These are phyloP conservation scores for Toxostoma redivivum DNA, from an alignment of 2,113 vertebrate species.

Conservation along the genomic window DNA sequence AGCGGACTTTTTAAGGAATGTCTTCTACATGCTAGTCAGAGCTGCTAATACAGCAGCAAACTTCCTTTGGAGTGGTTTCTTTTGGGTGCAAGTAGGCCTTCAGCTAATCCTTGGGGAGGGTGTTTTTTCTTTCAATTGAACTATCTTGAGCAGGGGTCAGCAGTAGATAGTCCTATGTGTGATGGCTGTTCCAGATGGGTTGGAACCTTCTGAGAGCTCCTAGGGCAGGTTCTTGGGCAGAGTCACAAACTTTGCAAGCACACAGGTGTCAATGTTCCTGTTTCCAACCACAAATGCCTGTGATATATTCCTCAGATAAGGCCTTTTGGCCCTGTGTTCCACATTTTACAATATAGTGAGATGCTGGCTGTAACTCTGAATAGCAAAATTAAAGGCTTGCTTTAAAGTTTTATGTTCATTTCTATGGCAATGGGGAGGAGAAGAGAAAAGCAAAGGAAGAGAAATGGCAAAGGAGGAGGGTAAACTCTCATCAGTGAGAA, in stretches of 20 bases:
- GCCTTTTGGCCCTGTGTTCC: not conserved
- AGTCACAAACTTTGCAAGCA: not conserved
- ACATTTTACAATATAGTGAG: not conserved
- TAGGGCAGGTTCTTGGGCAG: not conserved
- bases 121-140: not conserved
- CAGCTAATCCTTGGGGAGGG: not conserved
- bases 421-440: not conserved
- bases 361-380: not conserved
- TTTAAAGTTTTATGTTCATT: not conserved
- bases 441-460: not conserved
- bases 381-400: not conserved
- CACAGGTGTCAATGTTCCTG: not conserved
- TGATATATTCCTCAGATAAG: not conserved
- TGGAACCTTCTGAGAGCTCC: not conserved
- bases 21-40: not conserved
- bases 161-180: not conserved
- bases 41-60: not conserved
- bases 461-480: not conserved
- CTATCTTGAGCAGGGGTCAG: not conserved
- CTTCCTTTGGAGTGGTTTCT: not conserved
- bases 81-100: not conserved
- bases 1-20: not conserved
- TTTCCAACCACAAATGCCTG: not conserved
- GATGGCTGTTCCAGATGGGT: not conserved
- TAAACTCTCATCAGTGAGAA: not conserved